Percentiles rank a stretch among this genome's conserved stretches.
Conservation (phyloP, 2,113 vertebrate genomes). For the Colistium nudipinnis region DNA sequence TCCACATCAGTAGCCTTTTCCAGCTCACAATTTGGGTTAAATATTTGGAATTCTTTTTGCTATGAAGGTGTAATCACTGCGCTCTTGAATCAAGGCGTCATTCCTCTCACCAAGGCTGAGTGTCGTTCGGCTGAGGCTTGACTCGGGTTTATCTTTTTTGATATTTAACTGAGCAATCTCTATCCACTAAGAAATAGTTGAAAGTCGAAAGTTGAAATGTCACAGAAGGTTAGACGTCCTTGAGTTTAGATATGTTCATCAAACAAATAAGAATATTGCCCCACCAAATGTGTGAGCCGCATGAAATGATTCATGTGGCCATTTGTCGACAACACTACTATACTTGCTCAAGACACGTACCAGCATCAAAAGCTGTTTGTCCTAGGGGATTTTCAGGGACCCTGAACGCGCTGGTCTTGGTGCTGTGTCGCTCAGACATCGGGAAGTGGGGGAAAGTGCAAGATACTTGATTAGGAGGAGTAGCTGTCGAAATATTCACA, state of each 20-base stretch:
- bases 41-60: not conserved
- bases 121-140: constrained; percentile 4
- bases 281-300: not conserved
- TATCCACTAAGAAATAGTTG: too few relatives aligned
- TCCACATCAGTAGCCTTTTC: not conserved
- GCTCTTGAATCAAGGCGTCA: constrained; percentile 26
- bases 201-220: not conserved
- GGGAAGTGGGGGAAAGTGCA: too few relatives aligned
- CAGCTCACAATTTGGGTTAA: too few relatives aligned
- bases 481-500: too few relatives aligned
- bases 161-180: too few relatives aligned
- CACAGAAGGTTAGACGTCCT: not conserved
- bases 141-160: too few relatives aligned
- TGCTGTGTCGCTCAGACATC: too few relatives aligned
- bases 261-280: not conserved
- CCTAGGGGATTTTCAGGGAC: not conserved
- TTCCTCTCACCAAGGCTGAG: constrained; percentile 38
- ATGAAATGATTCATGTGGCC: not conserved
- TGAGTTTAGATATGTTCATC: not conserved
- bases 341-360: not conserved
- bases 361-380: not conserved
- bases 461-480: too few relatives aligned
- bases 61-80: constrained; percentile 2
- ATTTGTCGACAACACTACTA: not conserved
- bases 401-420: too few relatives aligned